These are phyloP conservation scores for Scaptomyza polygonia DNA, from an alignment of 2,888 invertebrate species.

Conservation along the genomic window DNA sequence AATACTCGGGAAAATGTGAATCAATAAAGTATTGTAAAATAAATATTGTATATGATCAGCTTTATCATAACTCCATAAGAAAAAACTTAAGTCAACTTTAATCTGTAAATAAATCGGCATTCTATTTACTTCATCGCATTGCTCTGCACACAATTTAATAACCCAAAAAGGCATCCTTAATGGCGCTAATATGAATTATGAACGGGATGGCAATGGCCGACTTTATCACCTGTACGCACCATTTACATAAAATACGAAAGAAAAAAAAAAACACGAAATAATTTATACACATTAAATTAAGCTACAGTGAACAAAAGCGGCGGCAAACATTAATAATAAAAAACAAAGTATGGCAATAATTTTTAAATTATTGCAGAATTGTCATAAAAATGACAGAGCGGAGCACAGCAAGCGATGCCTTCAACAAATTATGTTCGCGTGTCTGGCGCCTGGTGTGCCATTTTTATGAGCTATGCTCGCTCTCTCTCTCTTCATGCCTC, in stretches of 20 bases:
- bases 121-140: constrained; percentile 25
- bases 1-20: constrained; percentile 31
- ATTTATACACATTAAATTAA: constrained; percentile 58
- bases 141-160: constrained; percentile 68
- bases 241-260: constrained; percentile 64
- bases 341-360: constrained; percentile 65
- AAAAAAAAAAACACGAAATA: constrained; percentile 6
- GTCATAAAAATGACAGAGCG: constrained; percentile 61
- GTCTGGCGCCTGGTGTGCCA: constrained; percentile 59
- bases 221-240: constrained; percentile 70
- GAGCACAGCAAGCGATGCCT: constrained; percentile 22
- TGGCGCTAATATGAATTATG: constrained; percentile 70
- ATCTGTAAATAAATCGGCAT: neutral
- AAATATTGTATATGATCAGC: neutral
- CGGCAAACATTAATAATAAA: constrained; percentile 33
- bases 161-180: constrained; percentile 35
- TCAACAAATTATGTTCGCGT: constrained; percentile 75
- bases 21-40: neutral
- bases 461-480: constrained; percentile 68
- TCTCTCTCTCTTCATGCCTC: constrained; percentile 23
- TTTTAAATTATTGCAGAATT: constrained; percentile 76
- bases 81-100: neutral
- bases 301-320: constrained; percentile 60
- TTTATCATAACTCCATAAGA: neutral
- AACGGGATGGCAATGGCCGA: constrained; percentile 36